Conservation (phyloP, 2,113 vertebrate species). For the Bos javanicus region DNA sequence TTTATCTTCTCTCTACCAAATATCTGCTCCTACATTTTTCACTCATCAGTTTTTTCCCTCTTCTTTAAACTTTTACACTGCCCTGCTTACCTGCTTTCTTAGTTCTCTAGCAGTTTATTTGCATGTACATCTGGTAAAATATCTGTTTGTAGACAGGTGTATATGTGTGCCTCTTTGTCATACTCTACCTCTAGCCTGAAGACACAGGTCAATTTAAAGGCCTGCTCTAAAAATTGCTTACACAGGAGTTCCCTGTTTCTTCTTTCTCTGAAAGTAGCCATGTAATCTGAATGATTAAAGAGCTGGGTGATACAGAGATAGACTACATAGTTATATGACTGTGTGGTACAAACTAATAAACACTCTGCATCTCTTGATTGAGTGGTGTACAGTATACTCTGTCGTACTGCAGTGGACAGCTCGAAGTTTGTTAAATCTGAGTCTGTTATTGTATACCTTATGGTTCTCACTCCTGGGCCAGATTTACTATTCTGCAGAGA, state of each 20-base stretch:
- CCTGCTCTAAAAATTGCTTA: background rate
- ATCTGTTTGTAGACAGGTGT: background rate
- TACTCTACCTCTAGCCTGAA: background rate
- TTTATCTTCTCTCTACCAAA: background rate
- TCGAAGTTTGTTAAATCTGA: background rate
- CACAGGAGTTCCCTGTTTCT: background rate
- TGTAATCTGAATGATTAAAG: background rate
- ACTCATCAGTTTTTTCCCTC: background rate
- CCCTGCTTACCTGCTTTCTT: background rate
- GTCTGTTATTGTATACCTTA: background rate
- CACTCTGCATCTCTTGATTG: background rate
- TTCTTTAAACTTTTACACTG: background rate
- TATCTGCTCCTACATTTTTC: background rate
- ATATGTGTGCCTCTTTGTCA: background rate
- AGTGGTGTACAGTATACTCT: background rate
- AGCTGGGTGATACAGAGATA: background rate
- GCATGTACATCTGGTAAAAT: background rate
- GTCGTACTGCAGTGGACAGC: background rate
- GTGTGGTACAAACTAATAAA: background rate
- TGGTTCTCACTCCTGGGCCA: background rate
- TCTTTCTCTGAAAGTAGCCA: background rate
- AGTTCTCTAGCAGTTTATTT: background rate
- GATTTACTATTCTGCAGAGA: background rate
- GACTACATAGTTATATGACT: background rate
- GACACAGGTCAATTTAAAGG: background rate